Base-by-base conservation (phyloP, 2,888 invertebrate genomes). In the Eupithecia abbreviata region DNA sequence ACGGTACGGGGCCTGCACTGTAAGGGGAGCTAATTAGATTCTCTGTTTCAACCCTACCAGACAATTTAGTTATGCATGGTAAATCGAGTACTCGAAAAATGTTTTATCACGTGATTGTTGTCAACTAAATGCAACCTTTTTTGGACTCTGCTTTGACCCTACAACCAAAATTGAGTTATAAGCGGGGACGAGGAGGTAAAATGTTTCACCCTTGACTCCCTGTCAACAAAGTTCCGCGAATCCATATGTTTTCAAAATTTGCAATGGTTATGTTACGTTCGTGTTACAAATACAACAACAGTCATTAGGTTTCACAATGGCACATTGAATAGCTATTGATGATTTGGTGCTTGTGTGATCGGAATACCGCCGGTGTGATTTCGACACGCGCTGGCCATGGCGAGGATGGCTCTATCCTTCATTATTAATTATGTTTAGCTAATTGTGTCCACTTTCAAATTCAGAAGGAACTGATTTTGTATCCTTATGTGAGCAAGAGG, bases 291-390 rank as follows among this genome's bases (percentile, higher is more conserved):
- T 86, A 85, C 87, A 84, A 85, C 85, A 84, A 79, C 84, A 83
- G 84, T 85, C 90, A 89, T 91, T 89, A 88, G 85, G 85, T 92
- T 92, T 88, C 92, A 92, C 92, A 92, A 92, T 92, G 87, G 91
- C 84, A 85, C 89, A 91, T 90, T 91, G 85, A 89, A 87, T 85
- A 85, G 84, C 86, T 85, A 85, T 86, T 83, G 83, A 85, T 88
- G 88, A 88, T 91, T 91, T 89, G 86, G 89, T 84, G 86, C 83
- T 84, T 85, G 89, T 89, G 88, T 88, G 89, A 85, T 82, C 83
- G 80, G 91, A 90, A 91, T 91, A 89, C 80, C 84, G 84, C 84
- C 82, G 83, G 83, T 67, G 82, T 71, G 55, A 78, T 90, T 90
- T 88, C 87, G 84, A 86, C 86, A 88, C 74, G 41, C 55, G n/a